These are phyloP conservation scores for western clawed frog (Xenopus tropicalis) DNA, from an alignment of 2,113 vertebrate genomes.

Conservation along the genomic window DNA sequence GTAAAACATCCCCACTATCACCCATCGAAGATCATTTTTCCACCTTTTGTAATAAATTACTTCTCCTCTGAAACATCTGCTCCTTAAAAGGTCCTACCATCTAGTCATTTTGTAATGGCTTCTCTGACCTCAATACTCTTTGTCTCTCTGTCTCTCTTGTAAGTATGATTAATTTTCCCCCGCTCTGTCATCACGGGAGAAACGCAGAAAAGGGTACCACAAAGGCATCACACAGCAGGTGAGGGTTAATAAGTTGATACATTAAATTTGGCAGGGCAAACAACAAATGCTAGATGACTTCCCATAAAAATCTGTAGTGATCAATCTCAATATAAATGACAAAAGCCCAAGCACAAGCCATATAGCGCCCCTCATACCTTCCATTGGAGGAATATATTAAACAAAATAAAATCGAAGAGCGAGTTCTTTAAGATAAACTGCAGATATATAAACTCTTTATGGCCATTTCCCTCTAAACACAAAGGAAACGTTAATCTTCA, in stretches of 20 bases:
- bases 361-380: background rate
- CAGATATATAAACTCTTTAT: background rate
- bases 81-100: constrained; percentile 37
- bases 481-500: no score
- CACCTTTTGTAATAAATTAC: constrained; percentile 28
- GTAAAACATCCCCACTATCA: constrained; percentile 16
- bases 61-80: constrained; percentile 41
- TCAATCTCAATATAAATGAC: constrained; percentile 36
- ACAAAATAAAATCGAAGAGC: background rate
- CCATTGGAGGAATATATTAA: background rate
- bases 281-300: constrained; percentile 35
- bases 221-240: constrained; percentile 34
- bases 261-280: constrained; percentile 42
- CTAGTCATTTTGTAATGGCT: constrained; percentile 36
- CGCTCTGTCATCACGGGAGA: constrained; percentile 25
- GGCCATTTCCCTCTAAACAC: no score
- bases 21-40: constrained; percentile 6
- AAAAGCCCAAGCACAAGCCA: constrained; percentile 6
- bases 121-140: constrained; percentile 39
- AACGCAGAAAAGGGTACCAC: constrained; percentile 4
- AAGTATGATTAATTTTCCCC: constrained; percentile 44
- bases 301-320: constrained; percentile 33
- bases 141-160: constrained; percentile 37
- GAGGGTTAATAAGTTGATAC: constrained; percentile 41
- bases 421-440: background rate